phyloP scores from a whole-genome alignment of 1,140 invertebrate genomes.

The Lordiphosa clarofinis region DNA sequence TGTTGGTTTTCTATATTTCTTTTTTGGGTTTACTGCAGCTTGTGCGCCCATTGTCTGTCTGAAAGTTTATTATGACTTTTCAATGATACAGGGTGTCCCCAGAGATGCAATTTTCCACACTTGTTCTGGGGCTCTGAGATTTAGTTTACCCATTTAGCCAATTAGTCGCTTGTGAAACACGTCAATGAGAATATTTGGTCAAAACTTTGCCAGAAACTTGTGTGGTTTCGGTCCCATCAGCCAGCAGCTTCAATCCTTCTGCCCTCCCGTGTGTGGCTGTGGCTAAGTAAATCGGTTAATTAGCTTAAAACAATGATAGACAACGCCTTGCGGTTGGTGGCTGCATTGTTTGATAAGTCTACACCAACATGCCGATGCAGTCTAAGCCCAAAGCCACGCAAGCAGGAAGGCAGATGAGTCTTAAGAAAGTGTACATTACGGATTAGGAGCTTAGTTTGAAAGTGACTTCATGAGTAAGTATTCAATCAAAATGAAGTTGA shows the following conservation, averaged over 20 bases:
- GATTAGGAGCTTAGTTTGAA: too few relatives aligned
- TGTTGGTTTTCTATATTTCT: too few relatives aligned
- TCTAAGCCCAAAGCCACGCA: too few relatives aligned
- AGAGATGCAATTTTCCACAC: background rate
- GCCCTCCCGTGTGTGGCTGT: constrained; percentile 2
- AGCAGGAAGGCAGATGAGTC: too few relatives aligned
- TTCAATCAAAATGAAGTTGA: too few relatives aligned
- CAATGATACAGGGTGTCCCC: constrained; percentile 33
- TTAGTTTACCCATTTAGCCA: constrained; percentile 36
- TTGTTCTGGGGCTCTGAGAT: constrained; percentile 12
- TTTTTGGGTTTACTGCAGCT: too few relatives aligned
- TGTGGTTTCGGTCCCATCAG: constrained; percentile 6
- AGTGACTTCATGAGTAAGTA: too few relatives aligned
- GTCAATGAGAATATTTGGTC: constrained; percentile 4
- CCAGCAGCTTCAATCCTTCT: background rate
- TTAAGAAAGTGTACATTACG: too few relatives aligned
- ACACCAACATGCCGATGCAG: too few relatives aligned
- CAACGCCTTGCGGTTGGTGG: constrained; percentile 33
- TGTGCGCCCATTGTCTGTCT: constrained; percentile 13
- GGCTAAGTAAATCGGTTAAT: constrained; percentile 32
- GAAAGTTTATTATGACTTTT: constrained; percentile 53
- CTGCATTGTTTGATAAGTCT: constrained; percentile 10
- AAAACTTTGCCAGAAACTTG: constrained; percentile 21
- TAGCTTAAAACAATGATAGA: constrained; percentile 54
- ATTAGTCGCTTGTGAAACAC: constrained; percentile 23